Conservation (phyloP, 2,888 invertebrate genomes). For the Amiota mariae region DNA sequence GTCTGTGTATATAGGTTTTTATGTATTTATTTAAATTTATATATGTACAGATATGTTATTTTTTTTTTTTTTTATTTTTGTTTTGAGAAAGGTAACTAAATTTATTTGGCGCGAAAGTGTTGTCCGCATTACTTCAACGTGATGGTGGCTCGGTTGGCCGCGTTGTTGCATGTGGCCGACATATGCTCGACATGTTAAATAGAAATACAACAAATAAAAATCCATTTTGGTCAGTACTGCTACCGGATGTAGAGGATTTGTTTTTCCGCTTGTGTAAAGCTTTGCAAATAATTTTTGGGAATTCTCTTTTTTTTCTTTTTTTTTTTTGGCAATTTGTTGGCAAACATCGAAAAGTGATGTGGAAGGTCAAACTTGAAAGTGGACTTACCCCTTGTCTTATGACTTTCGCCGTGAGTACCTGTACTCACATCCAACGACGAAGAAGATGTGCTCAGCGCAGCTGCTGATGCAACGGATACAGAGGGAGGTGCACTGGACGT, state of each 20-base stretch:
- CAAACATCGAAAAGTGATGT: not conserved
- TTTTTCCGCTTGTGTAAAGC: conserved; percentile 62
- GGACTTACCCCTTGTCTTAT: conserved; percentile 57
- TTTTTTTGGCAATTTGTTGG: not conserved
- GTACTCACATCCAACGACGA: conserved; percentile 52
- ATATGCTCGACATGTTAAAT: conserved; percentile 62
- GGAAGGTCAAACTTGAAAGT: conserved; percentile 13
- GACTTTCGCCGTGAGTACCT: conserved; percentile 52
- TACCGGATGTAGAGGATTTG: conserved; percentile 72
- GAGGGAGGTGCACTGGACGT: conserved; percentile 61
- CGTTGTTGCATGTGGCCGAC: conserved; percentile 44
- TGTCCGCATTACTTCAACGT: conserved; percentile 27
- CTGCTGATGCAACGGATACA: conserved; percentile 29
- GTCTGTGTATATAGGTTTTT: not conserved
- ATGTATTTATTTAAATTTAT: not conserved
- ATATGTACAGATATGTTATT: not conserved
- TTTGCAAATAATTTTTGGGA: conserved; percentile 19
- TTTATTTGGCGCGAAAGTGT: conserved; percentile 34
- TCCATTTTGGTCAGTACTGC: conserved; percentile 25
- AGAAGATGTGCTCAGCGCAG: conserved; percentile 19
- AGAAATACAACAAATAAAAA: conserved; percentile 18
- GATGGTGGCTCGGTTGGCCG: conserved; percentile 6
- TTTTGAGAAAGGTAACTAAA: conserved; percentile 2
- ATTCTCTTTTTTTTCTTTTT: conserved; percentile 4
- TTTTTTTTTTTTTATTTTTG: conserved; percentile 17